Percentiles rank a stretch among this genome's conserved stretches.
Evolutionary conservation across 2,888 invertebrate genomes (phyloP).

Genomic region (Napeogenes inachia): DNA sequence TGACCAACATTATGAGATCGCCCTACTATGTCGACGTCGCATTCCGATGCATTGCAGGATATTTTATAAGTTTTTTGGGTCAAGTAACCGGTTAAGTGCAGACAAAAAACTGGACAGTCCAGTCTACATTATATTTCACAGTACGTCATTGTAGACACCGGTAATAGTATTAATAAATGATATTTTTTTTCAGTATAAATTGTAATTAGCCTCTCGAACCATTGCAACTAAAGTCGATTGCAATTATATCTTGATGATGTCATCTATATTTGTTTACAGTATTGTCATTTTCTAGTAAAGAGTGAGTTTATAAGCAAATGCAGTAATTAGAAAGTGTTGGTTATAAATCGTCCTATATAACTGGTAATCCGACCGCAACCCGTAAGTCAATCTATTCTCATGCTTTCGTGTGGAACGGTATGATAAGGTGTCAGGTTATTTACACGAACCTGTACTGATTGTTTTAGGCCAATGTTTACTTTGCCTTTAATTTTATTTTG

Average conservation of each 20-base stretch:
- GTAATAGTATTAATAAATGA: too few relatives aligned
- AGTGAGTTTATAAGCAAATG: conserved; percentile 1
- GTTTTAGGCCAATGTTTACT: neutral
- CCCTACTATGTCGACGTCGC: conserved; percentile 17
- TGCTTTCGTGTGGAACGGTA: conserved; percentile 29
- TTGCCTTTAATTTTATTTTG: too few relatives aligned
- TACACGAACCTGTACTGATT: neutral
- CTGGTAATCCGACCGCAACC: conserved; percentile 30
- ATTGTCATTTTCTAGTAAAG: neutral
- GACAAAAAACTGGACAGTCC: conserved; percentile 19
- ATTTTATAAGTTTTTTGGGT: conserved; percentile 15
- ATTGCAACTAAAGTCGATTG: too few relatives aligned
- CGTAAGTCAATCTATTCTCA: conserved; percentile 30
- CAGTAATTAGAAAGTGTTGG: conserved; percentile 15
- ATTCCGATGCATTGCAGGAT: conserved; percentile 19
- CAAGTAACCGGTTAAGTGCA: conserved; percentile 21
- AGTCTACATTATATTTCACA: conserved; percentile 9
- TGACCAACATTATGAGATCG: conserved; percentile 24
- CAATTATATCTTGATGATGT: neutral
- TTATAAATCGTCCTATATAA: conserved; percentile 25
- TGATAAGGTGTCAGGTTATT: conserved; percentile 22
- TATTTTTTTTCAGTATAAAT: too few relatives aligned
- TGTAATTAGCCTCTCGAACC: too few relatives aligned
- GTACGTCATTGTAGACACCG: conserved; percentile 4
- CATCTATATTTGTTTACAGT: neutral